A percentile compares a stretch with the other conserved stretches of the same genome.
Evolutionary conservation across 2,113 vertebrate species (phyloP).

Genomic region (Sander lucioperca): DNA sequence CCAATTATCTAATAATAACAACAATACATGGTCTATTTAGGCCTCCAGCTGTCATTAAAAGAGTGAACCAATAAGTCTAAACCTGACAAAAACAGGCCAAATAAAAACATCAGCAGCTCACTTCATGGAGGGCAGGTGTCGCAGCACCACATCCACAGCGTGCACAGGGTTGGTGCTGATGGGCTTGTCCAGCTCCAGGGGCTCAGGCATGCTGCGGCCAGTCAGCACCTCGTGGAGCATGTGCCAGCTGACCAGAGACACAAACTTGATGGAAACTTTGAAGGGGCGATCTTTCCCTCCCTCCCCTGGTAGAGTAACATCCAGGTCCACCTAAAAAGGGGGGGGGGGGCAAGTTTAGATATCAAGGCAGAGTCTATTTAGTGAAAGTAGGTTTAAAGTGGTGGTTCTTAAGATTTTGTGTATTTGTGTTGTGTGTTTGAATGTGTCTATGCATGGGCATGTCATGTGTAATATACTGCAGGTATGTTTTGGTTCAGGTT

Average conservation of each 20-base stretch:
- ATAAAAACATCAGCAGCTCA: slow-evolving; percentile 78
- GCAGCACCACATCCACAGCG: slow-evolving; percentile 97
- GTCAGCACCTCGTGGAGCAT: slow-evolving; percentile 98
- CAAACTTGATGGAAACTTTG: slow-evolving; percentile 98
- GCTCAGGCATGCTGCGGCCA: slow-evolving; percentile 95
- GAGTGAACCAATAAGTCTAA: background rate
- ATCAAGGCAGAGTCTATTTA: background rate
- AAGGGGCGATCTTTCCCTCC: slow-evolving; percentile 99
- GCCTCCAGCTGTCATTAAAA: background rate
- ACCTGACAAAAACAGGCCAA: background rate
- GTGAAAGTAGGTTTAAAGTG: no score
- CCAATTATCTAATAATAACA: background rate
- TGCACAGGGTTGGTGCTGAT: slow-evolving; percentile 99
- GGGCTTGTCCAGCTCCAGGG: slow-evolving; percentile 98
- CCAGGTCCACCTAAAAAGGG: slow-evolving; percentile 93
- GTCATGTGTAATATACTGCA: background rate
- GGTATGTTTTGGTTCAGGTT: background rate
- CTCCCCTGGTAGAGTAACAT: slow-evolving; percentile 98
- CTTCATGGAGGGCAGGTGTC: slow-evolving; percentile 99
- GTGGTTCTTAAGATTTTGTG: background rate
- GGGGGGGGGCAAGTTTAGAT: no score
- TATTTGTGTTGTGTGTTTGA: background rate
- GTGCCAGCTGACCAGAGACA: slow-evolving; percentile 99
- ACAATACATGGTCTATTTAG: background rate
- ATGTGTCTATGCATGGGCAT: background rate